Evolutionary conservation across 2,888 invertebrate species (phyloP).

Genomic region (Slavum lentiscoides): DNA sequence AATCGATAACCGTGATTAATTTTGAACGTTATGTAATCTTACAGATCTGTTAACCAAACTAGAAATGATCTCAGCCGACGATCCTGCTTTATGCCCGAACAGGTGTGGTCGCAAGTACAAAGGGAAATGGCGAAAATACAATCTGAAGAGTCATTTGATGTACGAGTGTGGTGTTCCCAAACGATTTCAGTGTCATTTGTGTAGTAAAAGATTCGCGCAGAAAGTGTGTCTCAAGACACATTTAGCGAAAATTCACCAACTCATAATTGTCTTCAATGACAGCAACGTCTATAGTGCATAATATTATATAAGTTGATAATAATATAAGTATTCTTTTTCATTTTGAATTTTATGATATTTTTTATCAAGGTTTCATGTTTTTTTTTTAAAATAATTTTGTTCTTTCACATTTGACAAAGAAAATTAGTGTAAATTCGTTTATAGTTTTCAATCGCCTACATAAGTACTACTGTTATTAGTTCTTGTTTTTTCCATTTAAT

Average conservation of each 20-base stretch:
- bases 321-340: no score
- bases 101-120: slow-evolving; percentile 52
- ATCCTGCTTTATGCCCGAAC: slow-evolving; percentile 46
- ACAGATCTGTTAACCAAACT: background rate
- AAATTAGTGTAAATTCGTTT: no score
- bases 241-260: slow-evolving; percentile 34
- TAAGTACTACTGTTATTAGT: no score
- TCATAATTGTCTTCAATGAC: background rate
- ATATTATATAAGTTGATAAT: no score
- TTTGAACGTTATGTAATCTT: background rate
- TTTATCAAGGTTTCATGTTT: no score
- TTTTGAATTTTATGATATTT: no score
- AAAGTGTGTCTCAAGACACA: slow-evolving; percentile 52
- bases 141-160: slow-evolving; percentile 51
- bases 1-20: background rate
- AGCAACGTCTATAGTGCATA: background rate
- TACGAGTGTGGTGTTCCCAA: slow-evolving; percentile 53
- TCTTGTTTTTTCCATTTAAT: no score
- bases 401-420: no score
- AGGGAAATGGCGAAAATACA: slow-evolving; percentile 40
- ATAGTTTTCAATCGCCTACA: no score
- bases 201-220: slow-evolving; percentile 40
- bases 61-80: background rate
- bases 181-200: slow-evolving; percentile 44
- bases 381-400: no score